Evolutionary conservation across 2,888 invertebrate species (phyloP), one percentile per base, ranked within the genome.

Genomic region (Andrena bucephala): DNA sequence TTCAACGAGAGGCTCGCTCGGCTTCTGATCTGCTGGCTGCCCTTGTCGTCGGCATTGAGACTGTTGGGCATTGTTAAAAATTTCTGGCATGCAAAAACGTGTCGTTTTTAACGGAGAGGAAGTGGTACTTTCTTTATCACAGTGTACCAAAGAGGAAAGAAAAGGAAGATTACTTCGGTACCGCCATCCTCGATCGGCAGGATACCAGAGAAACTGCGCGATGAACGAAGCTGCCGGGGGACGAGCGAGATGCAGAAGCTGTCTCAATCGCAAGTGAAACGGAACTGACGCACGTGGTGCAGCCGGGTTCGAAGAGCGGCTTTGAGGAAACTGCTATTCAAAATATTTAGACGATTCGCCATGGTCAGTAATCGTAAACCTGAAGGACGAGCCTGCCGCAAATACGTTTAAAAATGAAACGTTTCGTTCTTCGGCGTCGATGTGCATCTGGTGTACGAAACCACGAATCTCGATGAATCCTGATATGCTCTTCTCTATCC

Each of bases 281-380:
- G 76, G 81, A 86, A 90, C 90, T 89, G 90, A 84, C 84, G 81
- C 70, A 65, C 57, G 83, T 75, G 72, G 62, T 85, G 85, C 79
- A 80, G 74, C 69, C 50, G 81, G 63, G 65, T 86, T 80, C 76
- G 83, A 74, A 69, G 73, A 85, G 67, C 67, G 75, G 81, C 75
- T 85, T 84, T 84, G 76, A 86, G 77, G 87, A 90, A 89, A 81
- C 81, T 76, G 77, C 73, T 81, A 85, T 82, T 88, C 85, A 87
- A 91, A 92, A 92, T 91, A 91, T 92, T 91, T 91, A 89, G 85
- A 89, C 86, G 75, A 90, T 89, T 89, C 76, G 68, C 72, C 72
- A 79, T 60, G 57, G 63, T 63, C 67, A 48, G 57, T 57, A 31
- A 48, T 36, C 72, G 48, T 52, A 65, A 84, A 67, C 70, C 20